Percentiles rank a stretch among this genome's conserved stretches.
phyloP scores from a whole-genome alignment of 2,888 invertebrate species.

The Rhagium mordax region DNA sequence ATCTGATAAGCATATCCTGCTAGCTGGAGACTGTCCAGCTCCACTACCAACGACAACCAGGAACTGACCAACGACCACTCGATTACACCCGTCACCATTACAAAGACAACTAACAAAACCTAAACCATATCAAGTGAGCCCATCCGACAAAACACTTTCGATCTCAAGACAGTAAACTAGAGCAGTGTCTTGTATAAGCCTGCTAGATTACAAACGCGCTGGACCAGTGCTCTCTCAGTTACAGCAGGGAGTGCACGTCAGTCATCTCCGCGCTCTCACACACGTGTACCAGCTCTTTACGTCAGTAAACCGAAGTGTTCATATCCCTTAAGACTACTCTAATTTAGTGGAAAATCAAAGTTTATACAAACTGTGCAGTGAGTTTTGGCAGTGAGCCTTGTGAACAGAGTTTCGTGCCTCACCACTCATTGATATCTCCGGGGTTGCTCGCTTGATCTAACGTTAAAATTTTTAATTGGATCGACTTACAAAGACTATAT shows the following conservation, averaged over 20 bases:
- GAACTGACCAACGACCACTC: slow-evolving; percentile 61
- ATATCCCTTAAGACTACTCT: slow-evolving; percentile 12
- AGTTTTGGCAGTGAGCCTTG: slow-evolving; percentile 10
- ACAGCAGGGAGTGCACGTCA: slow-evolving; percentile 62
- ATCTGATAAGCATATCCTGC: slow-evolving; percentile 57
- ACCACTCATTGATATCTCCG: slow-evolving; percentile 23
- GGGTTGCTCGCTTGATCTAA: slow-evolving; percentile 46
- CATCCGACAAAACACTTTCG: slow-evolving; percentile 68
- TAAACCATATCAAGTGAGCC: slow-evolving; percentile 66
- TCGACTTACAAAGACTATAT: slow-evolving; percentile 6
- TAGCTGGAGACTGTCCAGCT: slow-evolving; percentile 41
- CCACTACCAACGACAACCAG: slow-evolving; percentile 56
- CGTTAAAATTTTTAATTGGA: slow-evolving; percentile 45
- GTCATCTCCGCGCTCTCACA: slow-evolving; percentile 52
- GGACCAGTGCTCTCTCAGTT: slow-evolving; percentile 65
- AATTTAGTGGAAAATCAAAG: slow-evolving; percentile 8
- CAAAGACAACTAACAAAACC: slow-evolving; percentile 62
- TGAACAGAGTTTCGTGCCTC: slow-evolving; percentile 31
- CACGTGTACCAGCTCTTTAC: slow-evolving; percentile 51
- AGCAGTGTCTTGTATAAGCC: slow-evolving; percentile 67
- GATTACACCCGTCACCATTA: slow-evolving; percentile 56
- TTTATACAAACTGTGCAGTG: not conserved
- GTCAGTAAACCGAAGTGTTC: slow-evolving; percentile 31
- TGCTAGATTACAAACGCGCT: slow-evolving; percentile 62
- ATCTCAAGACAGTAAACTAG: slow-evolving; percentile 66